Percentiles rank a stretch among this genome's conserved stretches.
Conservation (phyloP, 2,888 invertebrate genomes). For the Aphidius colemani region DNA sequence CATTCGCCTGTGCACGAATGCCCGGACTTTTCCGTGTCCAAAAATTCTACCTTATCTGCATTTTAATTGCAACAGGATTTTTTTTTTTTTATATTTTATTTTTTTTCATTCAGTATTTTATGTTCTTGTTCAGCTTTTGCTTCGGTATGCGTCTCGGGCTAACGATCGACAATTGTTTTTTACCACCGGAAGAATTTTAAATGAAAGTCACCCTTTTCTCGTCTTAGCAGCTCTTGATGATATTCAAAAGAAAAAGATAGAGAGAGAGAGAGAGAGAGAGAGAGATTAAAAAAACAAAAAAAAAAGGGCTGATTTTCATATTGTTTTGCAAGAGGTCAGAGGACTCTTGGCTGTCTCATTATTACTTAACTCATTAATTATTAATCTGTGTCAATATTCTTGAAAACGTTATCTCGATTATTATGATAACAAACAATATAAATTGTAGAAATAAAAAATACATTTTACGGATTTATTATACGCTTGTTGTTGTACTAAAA, state of each 20-base stretch:
- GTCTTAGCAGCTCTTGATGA: constrained; percentile 10
- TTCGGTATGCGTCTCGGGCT: constrained; percentile 26
- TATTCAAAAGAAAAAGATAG: constrained; percentile 9
- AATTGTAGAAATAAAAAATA: no score
- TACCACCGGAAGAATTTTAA: constrained; percentile 23
- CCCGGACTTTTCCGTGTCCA: constrained; percentile 33
- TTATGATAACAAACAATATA: no score
- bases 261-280: not conserved
- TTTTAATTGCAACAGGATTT: constrained; percentile 52
- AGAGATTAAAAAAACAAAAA: no score
- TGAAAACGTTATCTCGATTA: no score
- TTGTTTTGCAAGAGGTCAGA: not conserved
- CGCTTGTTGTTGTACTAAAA: no score
- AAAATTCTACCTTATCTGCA: constrained; percentile 58
- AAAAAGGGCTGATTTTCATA: not conserved
- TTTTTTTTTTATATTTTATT: not conserved
- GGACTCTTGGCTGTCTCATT: no score
- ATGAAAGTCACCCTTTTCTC: constrained; percentile 20
- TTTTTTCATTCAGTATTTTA: constrained; percentile 5
- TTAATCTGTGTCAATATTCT: no score
- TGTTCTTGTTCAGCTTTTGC: not conserved
- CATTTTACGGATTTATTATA: no score
- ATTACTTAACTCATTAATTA: no score
- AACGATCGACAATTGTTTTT: constrained; percentile 37
- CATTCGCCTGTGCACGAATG: constrained; percentile 36